Conservation (phyloP, 2,888 invertebrate species). For the Ormyrus rosae region DNA sequence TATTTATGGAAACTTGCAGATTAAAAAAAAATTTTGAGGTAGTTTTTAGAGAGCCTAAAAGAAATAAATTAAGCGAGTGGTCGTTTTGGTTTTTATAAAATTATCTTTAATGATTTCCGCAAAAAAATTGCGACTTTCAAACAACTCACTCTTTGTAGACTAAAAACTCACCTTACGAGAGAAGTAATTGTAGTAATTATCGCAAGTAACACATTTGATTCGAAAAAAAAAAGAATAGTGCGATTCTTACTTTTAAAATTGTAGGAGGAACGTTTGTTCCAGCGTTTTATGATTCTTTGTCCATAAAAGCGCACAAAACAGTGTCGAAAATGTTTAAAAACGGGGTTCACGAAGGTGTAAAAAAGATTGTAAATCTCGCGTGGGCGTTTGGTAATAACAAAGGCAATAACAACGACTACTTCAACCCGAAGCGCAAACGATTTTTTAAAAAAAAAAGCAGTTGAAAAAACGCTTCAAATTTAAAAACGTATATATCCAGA, state of each 20-base stretch:
- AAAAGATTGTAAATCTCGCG: conserved; percentile 20
- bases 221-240: neutral
- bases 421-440: neutral
- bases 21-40: too few relatives aligned
- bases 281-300: neutral
- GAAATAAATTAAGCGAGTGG: neutral
- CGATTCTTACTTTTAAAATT: neutral
- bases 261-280: neutral
- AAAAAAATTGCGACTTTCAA: conserved; percentile 3
- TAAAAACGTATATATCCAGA: too few relatives aligned
- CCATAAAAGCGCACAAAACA: neutral
- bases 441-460: neutral
- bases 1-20: too few relatives aligned
- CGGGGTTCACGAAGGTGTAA: neutral
- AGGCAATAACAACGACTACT: neutral
- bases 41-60: too few relatives aligned
- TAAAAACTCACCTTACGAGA: neutral
- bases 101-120: conserved; percentile 12
- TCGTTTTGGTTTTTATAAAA: neutral
- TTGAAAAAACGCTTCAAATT: neutral
- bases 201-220: neutral
- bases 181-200: conserved; percentile 20
- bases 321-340: neutral
- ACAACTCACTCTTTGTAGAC: neutral
- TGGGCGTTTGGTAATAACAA: neutral